phyloP scores from a whole-genome alignment of 2,113 vertebrate species.

The Theristicus caerulescens region DNA sequence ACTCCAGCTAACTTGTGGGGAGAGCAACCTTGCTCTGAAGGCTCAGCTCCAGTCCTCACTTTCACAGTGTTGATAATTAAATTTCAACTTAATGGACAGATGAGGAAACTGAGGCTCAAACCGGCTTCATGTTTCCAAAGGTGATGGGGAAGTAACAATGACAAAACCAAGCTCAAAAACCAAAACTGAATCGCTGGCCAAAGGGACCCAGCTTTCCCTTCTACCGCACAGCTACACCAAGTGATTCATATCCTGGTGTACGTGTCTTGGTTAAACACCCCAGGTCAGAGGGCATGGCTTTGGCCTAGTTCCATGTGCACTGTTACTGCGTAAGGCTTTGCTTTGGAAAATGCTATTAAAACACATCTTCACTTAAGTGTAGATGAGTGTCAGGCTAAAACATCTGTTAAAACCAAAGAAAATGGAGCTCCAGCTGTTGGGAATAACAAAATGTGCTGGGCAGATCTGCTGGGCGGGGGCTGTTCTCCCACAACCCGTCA shows the following conservation, averaged over 20 bases:
- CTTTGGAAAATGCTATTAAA: neutral
- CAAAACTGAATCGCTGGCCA: neutral
- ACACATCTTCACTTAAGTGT: neutral
- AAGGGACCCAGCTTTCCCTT: neutral
- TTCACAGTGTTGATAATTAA: neutral
- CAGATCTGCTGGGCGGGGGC: neutral
- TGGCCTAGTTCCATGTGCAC: neutral
- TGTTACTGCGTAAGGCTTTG: neutral
- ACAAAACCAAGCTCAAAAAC: neutral
- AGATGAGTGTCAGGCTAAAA: neutral
- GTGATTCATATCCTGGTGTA: neutral
- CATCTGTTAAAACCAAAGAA: neutral
- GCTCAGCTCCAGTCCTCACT: neutral
- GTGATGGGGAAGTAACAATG: neutral
- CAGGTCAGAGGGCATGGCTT: neutral
- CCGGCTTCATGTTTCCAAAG: neutral
- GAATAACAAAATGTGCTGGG: neutral
- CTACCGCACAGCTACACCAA: neutral
- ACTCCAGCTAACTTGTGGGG: neutral
- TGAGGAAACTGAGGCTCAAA: neutral
- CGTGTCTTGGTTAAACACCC: neutral
- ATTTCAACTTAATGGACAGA: neutral
- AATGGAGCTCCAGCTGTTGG: neutral
- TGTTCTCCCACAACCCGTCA: neutral
- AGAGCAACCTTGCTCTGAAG: neutral